Percentiles rank a stretch among this genome's conserved stretches.
Conservation (phyloP, 37 sponge, comb jelly and placozoan genomes). For the Halisarca cf. caerulea region DNA sequence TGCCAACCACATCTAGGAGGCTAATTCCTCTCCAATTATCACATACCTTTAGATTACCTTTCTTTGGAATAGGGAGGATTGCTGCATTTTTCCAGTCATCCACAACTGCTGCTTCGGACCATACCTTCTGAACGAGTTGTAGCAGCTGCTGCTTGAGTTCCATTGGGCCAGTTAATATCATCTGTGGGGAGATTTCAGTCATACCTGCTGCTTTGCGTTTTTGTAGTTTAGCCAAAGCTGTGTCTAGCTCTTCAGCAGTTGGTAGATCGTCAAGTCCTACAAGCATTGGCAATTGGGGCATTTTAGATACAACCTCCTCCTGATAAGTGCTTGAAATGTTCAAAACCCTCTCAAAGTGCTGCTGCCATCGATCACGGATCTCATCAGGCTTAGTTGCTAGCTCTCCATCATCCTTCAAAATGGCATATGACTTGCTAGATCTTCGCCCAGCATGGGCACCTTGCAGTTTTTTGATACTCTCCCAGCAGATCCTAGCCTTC, state of each 20-base stretch:
- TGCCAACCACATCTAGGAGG: too few relatives aligned
- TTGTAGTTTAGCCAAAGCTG: slow-evolving; percentile 20
- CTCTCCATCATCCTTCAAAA: neutral
- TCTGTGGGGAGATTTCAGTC: slow-evolving; percentile 37
- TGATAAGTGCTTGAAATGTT: neutral
- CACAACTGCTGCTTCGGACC: too few relatives aligned
- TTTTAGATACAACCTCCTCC: too few relatives aligned
- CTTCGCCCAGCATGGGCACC: neutral
- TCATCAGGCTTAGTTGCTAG: neutral
- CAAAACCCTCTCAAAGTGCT: slow-evolving; percentile 21
- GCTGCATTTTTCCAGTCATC: too few relatives aligned
- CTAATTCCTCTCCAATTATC: too few relatives aligned
- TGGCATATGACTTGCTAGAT: neutral
- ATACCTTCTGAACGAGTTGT: slow-evolving; percentile 27
- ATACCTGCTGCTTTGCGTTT: slow-evolving; percentile 33
- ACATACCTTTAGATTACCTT: too few relatives aligned
- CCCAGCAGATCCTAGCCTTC: slow-evolving; percentile 26
- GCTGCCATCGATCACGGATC: slow-evolving; percentile 1
- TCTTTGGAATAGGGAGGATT: too few relatives aligned
- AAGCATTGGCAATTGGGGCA: too few relatives aligned
- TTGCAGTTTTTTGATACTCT: slow-evolving; percentile 47
- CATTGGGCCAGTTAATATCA: slow-evolving; percentile 24
- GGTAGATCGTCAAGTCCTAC: slow-evolving; percentile 38
- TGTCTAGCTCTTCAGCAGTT: slow-evolving; percentile 20
- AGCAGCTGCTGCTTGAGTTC: slow-evolving; percentile 26